Conservation (phyloP, 2,888 invertebrate genomes). For the Scaptomyza caliginosa region DNA sequence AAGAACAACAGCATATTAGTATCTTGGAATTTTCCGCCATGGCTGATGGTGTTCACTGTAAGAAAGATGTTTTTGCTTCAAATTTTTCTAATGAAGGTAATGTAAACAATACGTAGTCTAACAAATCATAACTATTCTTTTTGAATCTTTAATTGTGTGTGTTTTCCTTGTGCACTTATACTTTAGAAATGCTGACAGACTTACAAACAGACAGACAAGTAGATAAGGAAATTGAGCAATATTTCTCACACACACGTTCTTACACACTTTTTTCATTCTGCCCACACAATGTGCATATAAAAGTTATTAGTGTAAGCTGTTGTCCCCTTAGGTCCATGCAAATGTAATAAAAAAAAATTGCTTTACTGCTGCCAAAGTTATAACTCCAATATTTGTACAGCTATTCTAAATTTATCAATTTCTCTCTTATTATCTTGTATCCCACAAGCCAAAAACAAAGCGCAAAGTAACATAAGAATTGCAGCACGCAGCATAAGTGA, state of each 20-base stretch:
- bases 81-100: constrained; percentile 80
- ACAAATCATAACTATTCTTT: constrained; percentile 20
- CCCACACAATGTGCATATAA: constrained; percentile 61
- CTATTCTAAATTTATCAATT: constrained; percentile 28
- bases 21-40: constrained; percentile 69
- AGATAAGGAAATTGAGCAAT: constrained; percentile 74
- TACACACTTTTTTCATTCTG: not conserved
- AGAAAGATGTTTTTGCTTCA: constrained; percentile 54
- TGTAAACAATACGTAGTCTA: constrained; percentile 71
- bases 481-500: constrained; percentile 81
- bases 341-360: constrained; percentile 65
- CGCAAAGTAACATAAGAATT: constrained; percentile 68
- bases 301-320: constrained; percentile 74
- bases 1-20: constrained; percentile 47
- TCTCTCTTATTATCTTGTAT: not conserved
- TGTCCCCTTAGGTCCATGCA: too few relatives aligned
- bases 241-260: constrained; percentile 41
- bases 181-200: constrained; percentile 50
- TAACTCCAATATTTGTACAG: constrained; percentile 40
- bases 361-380: constrained; percentile 46
- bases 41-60: constrained; percentile 47
- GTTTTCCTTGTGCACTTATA: constrained; percentile 54
- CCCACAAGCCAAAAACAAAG: constrained; percentile 47
- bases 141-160: constrained; percentile 2
- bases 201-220: constrained; percentile 29